Base-by-base conservation (phyloP, 2,113 vertebrate genomes). In the Butastur rufipennis region DNA sequence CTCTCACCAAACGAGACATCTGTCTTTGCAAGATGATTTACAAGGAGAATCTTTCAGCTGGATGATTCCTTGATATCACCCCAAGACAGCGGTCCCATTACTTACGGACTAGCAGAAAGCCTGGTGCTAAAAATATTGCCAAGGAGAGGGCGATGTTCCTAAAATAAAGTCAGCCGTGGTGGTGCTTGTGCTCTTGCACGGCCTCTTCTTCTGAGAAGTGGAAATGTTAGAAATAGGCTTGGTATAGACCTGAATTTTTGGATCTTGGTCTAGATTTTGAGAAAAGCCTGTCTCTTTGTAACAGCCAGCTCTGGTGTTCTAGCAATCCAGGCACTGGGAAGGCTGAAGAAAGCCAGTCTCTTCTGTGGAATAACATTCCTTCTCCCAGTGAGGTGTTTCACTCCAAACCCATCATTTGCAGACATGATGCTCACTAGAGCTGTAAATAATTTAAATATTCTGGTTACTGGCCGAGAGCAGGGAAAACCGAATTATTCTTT, bases 361-460 rank as follows among this genome's bases (percentile, higher is more conserved):
- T 74, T 77, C 58, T 6, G 13, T 40, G 31, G 56, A 70, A 71
- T 63, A 52, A 61, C 4, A 34, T 42, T 53, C 32, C 40, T 63
- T 86, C 70, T 66, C 77, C 40, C 42, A 75, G 8, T 20, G 48
- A 59, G 45, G 36, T 0, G 1, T 53, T 77, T 87, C 70, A 22
- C 78, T 91, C 42, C 22, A 68, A 86, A 91, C 26, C 68, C 70
- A 43, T 68, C 38, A 8, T 42, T 95, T 94, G 53, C 48, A 87
- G 50, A 48, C 0, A 1, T 11, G 26, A 36, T 77, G 67, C 75
- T 82, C 75, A 67, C 75, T 7, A 62, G 72, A 84, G 82, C 88
- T 96, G 90, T 81, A 88, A 93, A 94, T 92, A 93, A 94, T 88
- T 88, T 85, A 70, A 78, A 88, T 95, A 84, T 92, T 92, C 74